These are phyloP conservation scores for Chionis minor DNA, from an alignment of 2,113 vertebrate genomes.

Conservation along the genomic window DNA sequence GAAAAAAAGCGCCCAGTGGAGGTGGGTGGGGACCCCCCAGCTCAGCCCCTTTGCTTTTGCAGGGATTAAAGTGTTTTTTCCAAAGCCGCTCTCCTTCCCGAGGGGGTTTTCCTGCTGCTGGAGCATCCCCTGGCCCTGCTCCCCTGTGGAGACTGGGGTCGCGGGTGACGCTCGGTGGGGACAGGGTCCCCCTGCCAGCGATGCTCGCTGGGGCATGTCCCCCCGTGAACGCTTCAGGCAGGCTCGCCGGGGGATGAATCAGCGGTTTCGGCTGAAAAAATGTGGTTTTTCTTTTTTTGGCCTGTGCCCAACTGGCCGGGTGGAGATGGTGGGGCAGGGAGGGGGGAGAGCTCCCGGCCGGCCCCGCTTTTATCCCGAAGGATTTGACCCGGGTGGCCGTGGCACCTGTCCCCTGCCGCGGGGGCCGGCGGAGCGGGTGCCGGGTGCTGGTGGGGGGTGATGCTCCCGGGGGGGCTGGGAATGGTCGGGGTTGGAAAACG, in stretches of 20 bases:
- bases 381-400: background rate
- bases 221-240: accelerated
- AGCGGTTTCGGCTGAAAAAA: constrained; percentile 36
- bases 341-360: background rate
- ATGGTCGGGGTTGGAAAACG: background rate
- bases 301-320: background rate
- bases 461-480: background rate
- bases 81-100: background rate
- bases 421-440: background rate
- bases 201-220: background rate
- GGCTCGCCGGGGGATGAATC: background rate
- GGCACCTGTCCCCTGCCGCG: background rate
- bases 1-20: background rate
- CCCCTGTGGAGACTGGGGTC: accelerated
- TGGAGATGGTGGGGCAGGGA: background rate
- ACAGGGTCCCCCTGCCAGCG: accelerated
- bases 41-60: background rate
- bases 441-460: background rate
- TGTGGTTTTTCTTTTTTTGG: background rate
- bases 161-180: accelerated
- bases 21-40: background rate
- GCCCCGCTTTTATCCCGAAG: background rate
- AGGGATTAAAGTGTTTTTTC: background rate
- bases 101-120: background rate
- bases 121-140: background rate